phyloP scores from a whole-genome alignment of 2,113 vertebrate species.

The Phainopepla nitens region DNA sequence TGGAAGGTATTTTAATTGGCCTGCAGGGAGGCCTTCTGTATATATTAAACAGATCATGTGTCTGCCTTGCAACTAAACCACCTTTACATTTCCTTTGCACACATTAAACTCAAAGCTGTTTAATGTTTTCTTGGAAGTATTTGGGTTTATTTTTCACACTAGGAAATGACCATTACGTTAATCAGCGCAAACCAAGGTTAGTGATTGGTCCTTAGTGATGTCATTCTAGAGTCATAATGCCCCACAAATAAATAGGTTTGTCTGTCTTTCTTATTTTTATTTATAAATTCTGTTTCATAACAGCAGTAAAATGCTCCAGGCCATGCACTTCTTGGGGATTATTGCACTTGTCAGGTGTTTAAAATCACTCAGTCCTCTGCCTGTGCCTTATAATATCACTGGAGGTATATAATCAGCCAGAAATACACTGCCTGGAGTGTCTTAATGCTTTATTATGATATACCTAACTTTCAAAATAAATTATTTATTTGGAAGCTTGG shows the following conservation, averaged over 20 bases:
- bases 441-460: slow-evolving; percentile 75
- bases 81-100: slow-evolving; percentile 61
- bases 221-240: slow-evolving; percentile 55
- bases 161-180: neutral
- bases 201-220: slow-evolving; percentile 60
- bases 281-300: slow-evolving; percentile 82
- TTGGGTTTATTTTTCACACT: slow-evolving; percentile 45
- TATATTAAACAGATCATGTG: slow-evolving; percentile 69
- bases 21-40: slow-evolving; percentile 69
- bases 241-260: slow-evolving; percentile 63
- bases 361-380: slow-evolving; percentile 69
- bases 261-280: slow-evolving; percentile 77
- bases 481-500: slow-evolving; percentile 69
- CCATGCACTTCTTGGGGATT: slow-evolving; percentile 73
- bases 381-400: slow-evolving; percentile 65
- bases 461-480: slow-evolving; percentile 72
- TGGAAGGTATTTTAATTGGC: slow-evolving; percentile 73
- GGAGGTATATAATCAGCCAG: slow-evolving; percentile 67
- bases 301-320: slow-evolving; percentile 73
- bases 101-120: slow-evolving; percentile 43
- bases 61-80: slow-evolving; percentile 62
- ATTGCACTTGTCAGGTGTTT: slow-evolving; percentile 76
- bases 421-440: slow-evolving; percentile 65
- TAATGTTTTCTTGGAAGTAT: slow-evolving; percentile 50
- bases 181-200: slow-evolving; percentile 19